Percentiles rank a stretch among this genome's conserved stretches.
phyloP scores from a whole-genome alignment of 2,888 invertebrate species.

The Onchidella celtica region DNA sequence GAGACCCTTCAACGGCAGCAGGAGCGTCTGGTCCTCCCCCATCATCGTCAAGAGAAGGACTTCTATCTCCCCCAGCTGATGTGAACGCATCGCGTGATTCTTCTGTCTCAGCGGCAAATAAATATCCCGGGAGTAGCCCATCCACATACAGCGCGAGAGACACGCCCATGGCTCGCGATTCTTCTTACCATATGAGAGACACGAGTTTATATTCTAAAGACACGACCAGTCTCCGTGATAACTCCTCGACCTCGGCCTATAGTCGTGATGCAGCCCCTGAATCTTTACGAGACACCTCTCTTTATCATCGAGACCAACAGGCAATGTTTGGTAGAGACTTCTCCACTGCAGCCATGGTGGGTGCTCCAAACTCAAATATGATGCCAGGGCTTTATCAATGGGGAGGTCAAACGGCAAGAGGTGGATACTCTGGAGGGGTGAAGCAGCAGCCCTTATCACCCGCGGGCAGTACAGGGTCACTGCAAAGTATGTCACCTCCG shows the following conservation, averaged over 20 bases:
- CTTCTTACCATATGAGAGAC: constrained; percentile 37
- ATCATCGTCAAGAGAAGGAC: constrained; percentile 22
- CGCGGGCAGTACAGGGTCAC: constrained; percentile 76
- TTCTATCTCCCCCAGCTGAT: constrained; percentile 26
- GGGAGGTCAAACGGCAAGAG: constrained; percentile 19
- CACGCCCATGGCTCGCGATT: neutral
- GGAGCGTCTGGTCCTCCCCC: neutral
- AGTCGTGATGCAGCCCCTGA: neutral
- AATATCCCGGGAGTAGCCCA: constrained; percentile 39
- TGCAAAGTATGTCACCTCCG: constrained; percentile 76
- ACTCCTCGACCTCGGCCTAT: neutral
- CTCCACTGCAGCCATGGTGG: constrained; percentile 26
- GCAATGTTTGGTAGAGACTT: constrained; percentile 62
- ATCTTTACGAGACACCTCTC: constrained; percentile 9
- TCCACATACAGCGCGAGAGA: constrained; percentile 17
- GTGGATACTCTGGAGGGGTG: constrained; percentile 57
- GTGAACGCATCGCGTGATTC: constrained; percentile 1
- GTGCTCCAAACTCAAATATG: neutral
- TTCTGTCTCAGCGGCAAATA: constrained; percentile 6
- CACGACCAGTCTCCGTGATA: neutral
- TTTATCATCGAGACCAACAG: constrained; percentile 38
- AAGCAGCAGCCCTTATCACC: constrained; percentile 76
- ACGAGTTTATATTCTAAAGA: constrained; percentile 34
- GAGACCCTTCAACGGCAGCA: constrained; percentile 23
- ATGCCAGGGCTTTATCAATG: constrained; percentile 37